Base-by-base conservation (phyloP, 2,113 vertebrate genomes). In the Typhlomys cinereus region DNA sequence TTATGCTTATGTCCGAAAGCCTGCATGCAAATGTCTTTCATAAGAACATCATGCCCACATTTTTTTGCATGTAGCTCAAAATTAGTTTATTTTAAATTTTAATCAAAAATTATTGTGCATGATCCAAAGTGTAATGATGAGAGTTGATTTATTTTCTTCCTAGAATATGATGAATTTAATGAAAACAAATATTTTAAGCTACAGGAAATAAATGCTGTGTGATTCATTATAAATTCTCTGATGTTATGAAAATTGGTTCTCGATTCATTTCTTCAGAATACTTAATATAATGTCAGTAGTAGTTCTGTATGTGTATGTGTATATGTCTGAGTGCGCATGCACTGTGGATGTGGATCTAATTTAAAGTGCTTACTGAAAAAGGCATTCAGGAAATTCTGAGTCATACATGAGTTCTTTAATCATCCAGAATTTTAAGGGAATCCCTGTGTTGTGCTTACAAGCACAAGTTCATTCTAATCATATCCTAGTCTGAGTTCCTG, bases 1-100 rank as follows among this genome's bases (percentile, higher is more conserved):
- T 92, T 69, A 83, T 83, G 78, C 89, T 93, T 12, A 17, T 76
- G 80, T 34, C 61, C 59, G 75, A 44, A 85, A 50, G 12, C 31
- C 80, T 50, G 15, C 83, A 78, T 94, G 86, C 52, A 94, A 74
- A 82, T 95, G 41, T 95, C 44, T 79, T 85, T 93, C 66, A 44
- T 84, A 73, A 94, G 75, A 94, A 57, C 12, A 7, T 73, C 52
- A 76, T 75, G 41, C 27, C 14, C 79, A n/a, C 91, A 79, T 62
- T 74, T 59, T 48, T 85, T 76, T 88, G 14, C 20, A 62, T 67
- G 82, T 36, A 44, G 89, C 48, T 90, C 82, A 69, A 41, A 76
- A 83, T 93, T 5, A 86, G 85, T 75, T 52, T 69, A 80, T 80
- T 81, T 85, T 13, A 27, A 80, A 44, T 79, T 83, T 95, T 81